Evolutionary conservation across 2,113 vertebrate genomes (phyloP).

Genomic region (Chamaetylas fuelleborni): DNA sequence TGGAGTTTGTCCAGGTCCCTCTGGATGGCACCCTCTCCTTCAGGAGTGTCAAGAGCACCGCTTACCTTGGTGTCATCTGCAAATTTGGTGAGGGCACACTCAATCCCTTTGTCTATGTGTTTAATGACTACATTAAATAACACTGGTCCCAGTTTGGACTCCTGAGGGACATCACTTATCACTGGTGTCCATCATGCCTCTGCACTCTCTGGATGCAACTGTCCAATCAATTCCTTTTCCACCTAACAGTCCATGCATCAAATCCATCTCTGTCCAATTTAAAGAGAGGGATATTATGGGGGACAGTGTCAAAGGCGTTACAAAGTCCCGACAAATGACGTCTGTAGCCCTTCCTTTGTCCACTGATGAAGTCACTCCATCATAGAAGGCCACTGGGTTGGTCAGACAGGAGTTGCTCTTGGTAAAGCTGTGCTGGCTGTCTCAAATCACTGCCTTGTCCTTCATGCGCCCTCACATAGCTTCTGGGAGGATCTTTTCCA

Average conservation of each 20-base stretch:
- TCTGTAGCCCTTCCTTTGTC: not conserved
- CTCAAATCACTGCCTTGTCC: not conserved
- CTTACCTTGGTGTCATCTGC: not conserved
- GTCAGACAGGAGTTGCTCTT: not conserved
- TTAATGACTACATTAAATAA: not conserved
- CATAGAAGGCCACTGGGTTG: not conserved
- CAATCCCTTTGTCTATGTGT: too few species aligned
- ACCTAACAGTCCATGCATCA: not conserved
- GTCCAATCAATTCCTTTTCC: not conserved
- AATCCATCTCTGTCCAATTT: not conserved
- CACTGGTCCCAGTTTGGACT: not conserved
- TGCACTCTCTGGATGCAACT: not conserved
- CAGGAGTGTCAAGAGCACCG: not conserved
- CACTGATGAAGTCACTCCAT: not conserved
- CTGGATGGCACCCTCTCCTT: not conserved
- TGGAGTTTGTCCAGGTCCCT: not conserved
- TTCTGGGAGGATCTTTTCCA: not conserved
- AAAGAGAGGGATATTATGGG: not conserved
- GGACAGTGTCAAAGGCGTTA: not conserved
- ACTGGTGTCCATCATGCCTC: fast-evolving
- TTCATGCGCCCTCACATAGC: not conserved
- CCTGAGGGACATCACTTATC: not conserved
- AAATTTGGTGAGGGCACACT: not conserved
- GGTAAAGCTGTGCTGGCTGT: not conserved
- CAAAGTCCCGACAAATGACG: not conserved